Conservation (phyloP, 92 coral and sea anemone genomes). For the Desmophyllum pertusum region DNA sequence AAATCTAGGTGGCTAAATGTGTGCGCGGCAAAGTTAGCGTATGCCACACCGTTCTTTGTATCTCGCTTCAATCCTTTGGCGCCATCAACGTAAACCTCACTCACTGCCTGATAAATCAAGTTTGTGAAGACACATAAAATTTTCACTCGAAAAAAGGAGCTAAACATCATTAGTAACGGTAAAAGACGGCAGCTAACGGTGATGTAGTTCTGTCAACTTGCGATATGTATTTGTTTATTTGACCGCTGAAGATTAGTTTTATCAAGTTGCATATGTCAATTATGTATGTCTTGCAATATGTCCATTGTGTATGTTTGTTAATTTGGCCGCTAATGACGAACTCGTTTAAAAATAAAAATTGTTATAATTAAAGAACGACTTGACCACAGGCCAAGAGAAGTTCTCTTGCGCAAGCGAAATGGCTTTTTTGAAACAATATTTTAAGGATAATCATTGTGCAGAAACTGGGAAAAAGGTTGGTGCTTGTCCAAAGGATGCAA, state of each 20-base stretch:
- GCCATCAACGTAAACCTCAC: neutral
- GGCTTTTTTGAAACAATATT: too few species aligned
- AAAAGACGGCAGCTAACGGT: neutral
- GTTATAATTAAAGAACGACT: neutral
- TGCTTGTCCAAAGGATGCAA: neutral
- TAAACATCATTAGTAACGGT: too few species aligned
- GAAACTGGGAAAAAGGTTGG: neutral
- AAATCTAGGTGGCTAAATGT: constrained; percentile 9
- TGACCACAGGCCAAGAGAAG: neutral
- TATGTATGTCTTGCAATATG: too few species aligned
- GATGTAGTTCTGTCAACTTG: neutral
- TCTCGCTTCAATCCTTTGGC: neutral
- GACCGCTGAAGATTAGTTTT: too few species aligned
- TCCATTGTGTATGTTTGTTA: neutral
- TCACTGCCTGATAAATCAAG: too few species aligned
- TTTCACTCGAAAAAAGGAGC: too few species aligned
- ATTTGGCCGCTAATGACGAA: neutral
- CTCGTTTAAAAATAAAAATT: neutral
- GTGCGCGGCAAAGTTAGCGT: constrained; percentile 3
- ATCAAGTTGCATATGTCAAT: too few species aligned
- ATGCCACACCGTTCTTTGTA: constrained; percentile 3
- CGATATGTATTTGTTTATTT: neutral
- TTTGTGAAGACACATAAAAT: too few species aligned
- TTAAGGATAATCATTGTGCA: neutral
- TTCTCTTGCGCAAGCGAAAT: neutral